A percentile compares a stretch with the other conserved stretches of the same genome.
phyloP scores from a whole-genome alignment of 1,140 invertebrate genomes.

The Drosophila ficusphila region DNA sequence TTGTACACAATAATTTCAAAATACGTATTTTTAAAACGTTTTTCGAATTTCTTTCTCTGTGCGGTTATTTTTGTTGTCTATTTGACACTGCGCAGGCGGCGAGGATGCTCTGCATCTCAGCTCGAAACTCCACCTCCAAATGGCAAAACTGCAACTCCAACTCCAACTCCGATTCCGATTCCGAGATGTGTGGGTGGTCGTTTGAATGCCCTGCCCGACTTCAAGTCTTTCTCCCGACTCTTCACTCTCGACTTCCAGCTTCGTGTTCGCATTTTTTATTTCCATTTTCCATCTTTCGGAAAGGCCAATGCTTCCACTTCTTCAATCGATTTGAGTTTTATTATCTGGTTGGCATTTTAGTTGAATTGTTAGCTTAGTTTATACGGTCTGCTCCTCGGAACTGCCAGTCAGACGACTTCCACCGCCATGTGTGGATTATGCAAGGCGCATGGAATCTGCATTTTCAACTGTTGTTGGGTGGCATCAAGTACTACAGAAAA shows the following conservation, averaged over 20 bases:
- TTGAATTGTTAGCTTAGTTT: slow-evolving; percentile 78
- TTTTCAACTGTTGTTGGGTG: slow-evolving; percentile 47
- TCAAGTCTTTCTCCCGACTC: slow-evolving; percentile 40
- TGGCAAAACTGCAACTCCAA: slow-evolving; percentile 5
- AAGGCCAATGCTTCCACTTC: slow-evolving; percentile 37
- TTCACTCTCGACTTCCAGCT: slow-evolving; percentile 24
- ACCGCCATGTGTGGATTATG: slow-evolving; percentile 49
- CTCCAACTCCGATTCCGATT: slow-evolving; percentile 10
- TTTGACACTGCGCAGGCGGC: slow-evolving; percentile 80
- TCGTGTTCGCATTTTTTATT: slow-evolving; percentile 73
- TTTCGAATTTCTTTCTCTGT: background rate
- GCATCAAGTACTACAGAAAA: background rate
- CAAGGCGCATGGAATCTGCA: slow-evolving; percentile 61
- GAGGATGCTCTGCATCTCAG: slow-evolving; percentile 71
- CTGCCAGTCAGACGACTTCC: slow-evolving; percentile 16
- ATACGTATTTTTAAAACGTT: too few species aligned
- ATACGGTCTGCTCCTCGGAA: slow-evolving; percentile 33
- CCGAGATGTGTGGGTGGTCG: slow-evolving; percentile 54
- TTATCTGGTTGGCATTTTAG: slow-evolving; percentile 81
- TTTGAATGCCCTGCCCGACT: slow-evolving; percentile 45
- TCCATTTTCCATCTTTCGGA: slow-evolving; percentile 60
- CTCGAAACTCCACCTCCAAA: slow-evolving; percentile 25
- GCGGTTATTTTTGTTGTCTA: slow-evolving; percentile 53
- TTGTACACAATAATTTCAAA: too few species aligned
- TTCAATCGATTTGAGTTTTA: slow-evolving; percentile 72